These are phyloP conservation scores for Falco berigora DNA, from an alignment of 2,797 vertebrate genomes.

Conservation along the genomic window DNA sequence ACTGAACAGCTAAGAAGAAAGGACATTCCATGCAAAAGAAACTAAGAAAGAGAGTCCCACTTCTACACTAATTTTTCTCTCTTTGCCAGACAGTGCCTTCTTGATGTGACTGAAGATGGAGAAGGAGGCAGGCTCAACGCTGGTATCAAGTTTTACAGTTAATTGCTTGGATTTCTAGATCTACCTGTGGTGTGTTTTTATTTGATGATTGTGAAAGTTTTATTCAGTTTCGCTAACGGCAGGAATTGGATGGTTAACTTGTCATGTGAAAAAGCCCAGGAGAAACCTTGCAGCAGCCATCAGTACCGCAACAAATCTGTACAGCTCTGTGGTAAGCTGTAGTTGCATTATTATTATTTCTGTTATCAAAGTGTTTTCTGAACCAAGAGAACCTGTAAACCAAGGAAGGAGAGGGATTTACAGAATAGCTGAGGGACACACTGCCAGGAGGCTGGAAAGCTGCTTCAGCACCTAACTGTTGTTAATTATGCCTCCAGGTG, in stretches of 20 bases:
- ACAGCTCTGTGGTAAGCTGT: neutral
- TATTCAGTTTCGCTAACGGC: neutral
- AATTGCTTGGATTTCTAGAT: neutral
- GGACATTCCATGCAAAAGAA: neutral
- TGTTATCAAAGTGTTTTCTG: neutral
- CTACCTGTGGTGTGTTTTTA: neutral
- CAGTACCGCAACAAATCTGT: fast-evolving
- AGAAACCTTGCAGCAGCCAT: neutral
- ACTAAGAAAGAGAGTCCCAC: neutral
- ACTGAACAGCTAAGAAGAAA: neutral
- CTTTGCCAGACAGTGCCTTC: neutral
- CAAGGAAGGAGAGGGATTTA: neutral
- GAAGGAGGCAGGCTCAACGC: neutral
- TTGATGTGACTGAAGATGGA: fast-evolving
- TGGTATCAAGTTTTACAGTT: neutral
- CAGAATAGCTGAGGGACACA: neutral
- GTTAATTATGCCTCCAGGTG: neutral
- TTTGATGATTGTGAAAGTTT: neutral
- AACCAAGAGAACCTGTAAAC: neutral
- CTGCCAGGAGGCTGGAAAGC: neutral
- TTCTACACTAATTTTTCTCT: neutral
- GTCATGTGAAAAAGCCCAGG: neutral
- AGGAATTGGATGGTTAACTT: neutral
- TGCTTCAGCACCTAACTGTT: neutral
- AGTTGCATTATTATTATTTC: neutral